phyloP scores from a whole-genome alignment of 2,113 vertebrate species.

The Gallinago jamesoni region DNA sequence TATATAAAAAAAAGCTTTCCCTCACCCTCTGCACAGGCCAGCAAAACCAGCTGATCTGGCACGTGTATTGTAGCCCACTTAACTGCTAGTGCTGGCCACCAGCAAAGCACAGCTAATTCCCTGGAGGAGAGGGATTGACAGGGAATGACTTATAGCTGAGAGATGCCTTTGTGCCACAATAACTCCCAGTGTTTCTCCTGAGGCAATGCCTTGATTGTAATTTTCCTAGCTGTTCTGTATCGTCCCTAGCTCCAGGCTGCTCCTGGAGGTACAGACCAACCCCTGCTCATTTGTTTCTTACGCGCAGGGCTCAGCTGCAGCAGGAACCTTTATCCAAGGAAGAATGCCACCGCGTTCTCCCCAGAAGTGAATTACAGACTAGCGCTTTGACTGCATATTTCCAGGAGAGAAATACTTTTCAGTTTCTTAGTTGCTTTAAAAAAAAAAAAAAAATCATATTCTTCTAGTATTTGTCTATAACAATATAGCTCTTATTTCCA shows the following conservation, averaged over 20 bases:
- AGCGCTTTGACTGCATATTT: not conserved
- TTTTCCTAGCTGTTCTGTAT: not conserved
- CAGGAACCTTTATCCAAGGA: not conserved
- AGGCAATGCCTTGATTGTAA: not conserved
- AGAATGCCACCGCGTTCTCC: not conserved
- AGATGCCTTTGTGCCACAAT: not conserved
- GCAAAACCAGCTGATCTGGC: not conserved
- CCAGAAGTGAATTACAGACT: not conserved
- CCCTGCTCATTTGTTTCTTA: not conserved
- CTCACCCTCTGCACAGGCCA: not conserved
- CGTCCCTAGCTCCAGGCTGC: not conserved
- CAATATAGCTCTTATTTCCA: not conserved
- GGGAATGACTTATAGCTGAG: not conserved
- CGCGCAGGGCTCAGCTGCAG: not conserved
- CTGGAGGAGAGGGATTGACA: not conserved
- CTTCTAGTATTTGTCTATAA: not conserved
- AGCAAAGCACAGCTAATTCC: not conserved
- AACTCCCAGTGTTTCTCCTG: not conserved
- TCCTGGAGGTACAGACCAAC: not conserved
- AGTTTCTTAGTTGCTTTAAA: not conserved
- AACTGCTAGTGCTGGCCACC: not conserved
- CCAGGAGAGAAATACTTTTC: not conserved
- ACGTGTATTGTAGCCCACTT: not conserved
- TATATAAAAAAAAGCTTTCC: not conserved
- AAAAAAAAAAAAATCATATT: not conserved